Base-by-base conservation (phyloP, 2,797 vertebrate genomes). In the Vespertilio murinus region DNA sequence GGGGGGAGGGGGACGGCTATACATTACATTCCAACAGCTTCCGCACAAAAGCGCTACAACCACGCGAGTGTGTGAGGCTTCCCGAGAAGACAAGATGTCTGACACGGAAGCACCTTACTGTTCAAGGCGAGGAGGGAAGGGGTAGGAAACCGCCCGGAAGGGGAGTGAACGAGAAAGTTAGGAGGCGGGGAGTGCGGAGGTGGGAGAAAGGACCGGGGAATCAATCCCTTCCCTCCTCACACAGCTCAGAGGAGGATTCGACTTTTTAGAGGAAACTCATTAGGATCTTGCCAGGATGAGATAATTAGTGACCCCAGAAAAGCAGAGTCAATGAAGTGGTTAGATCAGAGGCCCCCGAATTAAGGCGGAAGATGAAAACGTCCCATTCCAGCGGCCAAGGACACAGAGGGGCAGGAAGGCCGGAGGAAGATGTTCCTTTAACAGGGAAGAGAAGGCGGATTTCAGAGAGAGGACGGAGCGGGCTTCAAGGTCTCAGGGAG, bases 401-500 rank as follows among this genome's bases (percentile, higher is more conserved):
- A 87, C 71, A 91, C 7, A 23, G 65, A 59, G 8, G 56, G 14
- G 49, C 11, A 65, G 40, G 73, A 85, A 84, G 49, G 54, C 91
- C 88, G 95, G 42, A 64, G 8, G 59, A 77, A 87, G 59, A n/a
- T 20, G 47, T 75, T 70, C 71, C 47, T 88, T 88, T 84, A 88
- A 94, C 9, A 5, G 25, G 30, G 67, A 70, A 73, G 80, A 42
- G 4, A 70, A 0, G 20, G 3, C 38, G 38, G 85, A 6, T 38
- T 73, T 86, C 52, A 8, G 28, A 87, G 30, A 47, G 71, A 38
- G 22, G 47, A 84, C 23, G 7, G 5, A 70, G 14, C 47, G 22
- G 18, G 16, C 71, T 90, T 88, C 30, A 30, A 65, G 52, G 12
- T 22, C 65, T 67, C 59, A 20, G 30, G 2, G 16, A 59, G 49